Evolutionary conservation across 1,140 invertebrate genomes (phyloP), one percentile per base, ranked within the genome.

Genomic region (Gerris buenoi): DNA sequence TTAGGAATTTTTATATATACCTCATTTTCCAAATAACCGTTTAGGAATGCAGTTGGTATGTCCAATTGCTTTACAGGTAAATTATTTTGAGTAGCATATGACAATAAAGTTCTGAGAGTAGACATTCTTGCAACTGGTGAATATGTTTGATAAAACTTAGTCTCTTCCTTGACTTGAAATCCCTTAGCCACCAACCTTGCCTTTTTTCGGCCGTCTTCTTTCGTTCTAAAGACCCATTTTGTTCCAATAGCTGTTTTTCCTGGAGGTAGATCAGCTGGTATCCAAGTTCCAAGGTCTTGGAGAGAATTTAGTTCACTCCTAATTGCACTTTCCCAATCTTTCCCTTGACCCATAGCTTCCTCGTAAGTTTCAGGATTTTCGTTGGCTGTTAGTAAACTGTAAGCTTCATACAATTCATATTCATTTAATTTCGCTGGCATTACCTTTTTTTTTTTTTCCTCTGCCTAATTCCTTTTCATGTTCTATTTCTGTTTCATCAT

Each of bases 131-230:
- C 33, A 46, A 46, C 33, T 5, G 33, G 33, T 10, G 33, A 46
- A 46, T 46, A 46, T 46, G 18, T 46, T n/a, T n/a, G n/a, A n/a
- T n/a, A n/a, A n/a, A n/a, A n/a, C n/a, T n/a, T n/a, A n/a, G n/a
- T n/a, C n/a, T n/a, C n/a, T 46, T 46, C 33, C 18, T 5, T 10
- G n/a, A n/a, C n/a, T n/a, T n/a, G n/a, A n/a, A n/a, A n/a, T 1
- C 76, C 76, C 69, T 72, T 69, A 25, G 74, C 74, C n/a, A 78
- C 75, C 14, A 78, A 68, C 25, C 75, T 29, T 3, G 76, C 75
- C 71, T 77, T 79, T n/a, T 65, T 25, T 10, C 15, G 2, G 15
- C 13, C 10, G 15, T 64, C 13, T 18, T 27, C 27, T 27, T 64
- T 27, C 26, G 15, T 5, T 18, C 22, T 64, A 10, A 27, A 64